phyloP scores from a whole-genome alignment of 1,140 invertebrate species.

The Drosophila aff. region DNA sequence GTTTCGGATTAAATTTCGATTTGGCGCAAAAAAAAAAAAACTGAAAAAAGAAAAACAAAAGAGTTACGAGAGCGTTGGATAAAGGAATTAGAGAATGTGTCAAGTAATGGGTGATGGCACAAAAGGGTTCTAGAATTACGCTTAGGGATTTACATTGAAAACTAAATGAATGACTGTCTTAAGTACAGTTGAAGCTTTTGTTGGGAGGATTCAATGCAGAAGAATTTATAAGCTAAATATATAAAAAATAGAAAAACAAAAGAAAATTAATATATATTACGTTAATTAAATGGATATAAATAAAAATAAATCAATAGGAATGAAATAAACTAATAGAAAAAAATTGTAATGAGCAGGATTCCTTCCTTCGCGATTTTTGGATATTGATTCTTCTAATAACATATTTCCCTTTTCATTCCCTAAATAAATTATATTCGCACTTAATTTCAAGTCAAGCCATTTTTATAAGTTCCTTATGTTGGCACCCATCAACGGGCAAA shows the following conservation, averaged over 20 bases:
- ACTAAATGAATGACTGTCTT: not conserved
- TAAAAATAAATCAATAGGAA: not conserved
- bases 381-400: not conserved
- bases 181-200: slow-evolving; percentile 11
- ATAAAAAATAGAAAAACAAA: not conserved
- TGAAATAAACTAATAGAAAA: too few relatives aligned
- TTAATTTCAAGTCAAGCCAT: not conserved
- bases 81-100: slow-evolving; percentile 34
- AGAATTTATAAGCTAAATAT: not conserved
- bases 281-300: not conserved
- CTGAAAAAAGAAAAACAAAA: slow-evolving; percentile 14
- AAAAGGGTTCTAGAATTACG: slow-evolving; percentile 37
- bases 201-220: not conserved
- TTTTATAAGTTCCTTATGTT: not conserved
- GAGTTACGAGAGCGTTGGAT: slow-evolving; percentile 25
- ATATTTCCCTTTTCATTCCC: not conserved
- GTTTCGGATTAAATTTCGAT: slow-evolving; percentile 18
- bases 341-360: too few relatives aligned
- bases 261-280: not conserved
- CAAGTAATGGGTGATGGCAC: slow-evolving; percentile 4
- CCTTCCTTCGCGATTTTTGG: too few relatives aligned
- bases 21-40: not conserved
- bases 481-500: not conserved
- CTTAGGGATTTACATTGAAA: slow-evolving; percentile 7
- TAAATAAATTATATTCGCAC: not conserved